Base-by-base conservation (phyloP, 2,797 vertebrate genomes). In the Gadopsis bispinosus region DNA sequence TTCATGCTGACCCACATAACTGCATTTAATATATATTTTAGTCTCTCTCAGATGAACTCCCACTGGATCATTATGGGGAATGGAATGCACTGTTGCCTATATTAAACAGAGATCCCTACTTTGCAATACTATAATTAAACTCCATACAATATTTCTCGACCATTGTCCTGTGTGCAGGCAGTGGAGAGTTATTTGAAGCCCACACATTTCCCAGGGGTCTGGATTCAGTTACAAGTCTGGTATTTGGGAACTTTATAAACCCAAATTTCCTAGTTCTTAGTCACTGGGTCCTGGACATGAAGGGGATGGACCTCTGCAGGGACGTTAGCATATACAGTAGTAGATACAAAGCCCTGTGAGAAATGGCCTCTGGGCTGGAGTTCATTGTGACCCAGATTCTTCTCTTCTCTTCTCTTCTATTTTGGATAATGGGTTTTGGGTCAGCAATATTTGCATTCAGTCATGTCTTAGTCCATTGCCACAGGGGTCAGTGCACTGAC, bases 231-330 rank as follows among this genome's bases (percentile, higher is more conserved):
- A 93, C 63, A 83, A 56, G 75, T 93, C 67, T 92, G 89, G 91
- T 91, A 94, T 95, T 92, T 89, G 71, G 56, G 74, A 87, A 87
- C 43, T 22, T 86, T 89, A 87, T 84, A 83, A 86, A 86, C 63
- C 80, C 69, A 83, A 75, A 87, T 80, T 79, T 45, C 26, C 26
- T 67, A 66, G 79, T 70, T 91, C 83, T 93, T 91, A 93, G 90
- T 93, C 91, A 94, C 75, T 85, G 75, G 47, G 75, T 79, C 75
- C 65, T 77, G 74, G 84, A 76, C 69, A 76, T 82, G 62, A 85
- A 87, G 73, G 73, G 87, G 85, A 86, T 83, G 31, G 88, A 91
- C 81, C 70, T 79, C 74, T 90, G 84, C 85, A 63, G 82, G 67
- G 89, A 93, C 90, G 58, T 60, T 31, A 66, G 74, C 67, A 79